Base-by-base conservation (phyloP, 1,140 invertebrate species). In the Pseudomyrmex sp. region DNA sequence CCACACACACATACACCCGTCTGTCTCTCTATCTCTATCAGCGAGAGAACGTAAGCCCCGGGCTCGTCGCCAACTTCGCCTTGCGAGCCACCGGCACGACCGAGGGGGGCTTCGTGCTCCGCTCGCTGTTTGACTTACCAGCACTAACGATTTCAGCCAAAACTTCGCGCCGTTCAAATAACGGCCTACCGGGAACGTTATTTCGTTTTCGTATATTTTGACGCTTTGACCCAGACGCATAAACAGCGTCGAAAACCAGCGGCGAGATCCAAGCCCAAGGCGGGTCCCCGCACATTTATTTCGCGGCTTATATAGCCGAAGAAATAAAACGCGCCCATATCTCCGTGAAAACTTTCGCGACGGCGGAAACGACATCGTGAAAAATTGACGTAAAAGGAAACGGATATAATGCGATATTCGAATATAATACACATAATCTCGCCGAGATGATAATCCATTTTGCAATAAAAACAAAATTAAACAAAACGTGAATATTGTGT, bases 141-240 rank as follows among this genome's bases (percentile, higher is more conserved):
- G 87, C 70, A 23, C 35, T 87, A 87, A 83, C 85, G 70, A 83
- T 85, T 83, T 68, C 66, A 35, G 65, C 72, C 65, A 77, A 85
- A 85, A 87, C 76, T 87, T 83, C 48, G 77, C 62, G 77, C 65
- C 85, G 84, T 85, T 87, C 85, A 85, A 85, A 82, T 68, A 83
- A 10, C 85, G 65, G 35, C 66, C 75, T 84, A 68, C 66, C 44
- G 15, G 66, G 12, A 61, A 72, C 66, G 76, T 80, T 35, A 35
- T 35, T 35, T 35, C 35, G 35, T 35, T 35, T 70, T 23, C 66
- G 66, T 72, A 23, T 80, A 80, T 80, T 80, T 80, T 80, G 76
- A 80, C 66, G 66, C 66, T 72, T 70, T 70, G 66, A 72, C 66
- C 66, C 20, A 80, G 54, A 80, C 76, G 66, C 76, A 59, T 72